Conservation (phyloP, 2,797 vertebrate genomes). For the Enteromius radiatus region DNA sequence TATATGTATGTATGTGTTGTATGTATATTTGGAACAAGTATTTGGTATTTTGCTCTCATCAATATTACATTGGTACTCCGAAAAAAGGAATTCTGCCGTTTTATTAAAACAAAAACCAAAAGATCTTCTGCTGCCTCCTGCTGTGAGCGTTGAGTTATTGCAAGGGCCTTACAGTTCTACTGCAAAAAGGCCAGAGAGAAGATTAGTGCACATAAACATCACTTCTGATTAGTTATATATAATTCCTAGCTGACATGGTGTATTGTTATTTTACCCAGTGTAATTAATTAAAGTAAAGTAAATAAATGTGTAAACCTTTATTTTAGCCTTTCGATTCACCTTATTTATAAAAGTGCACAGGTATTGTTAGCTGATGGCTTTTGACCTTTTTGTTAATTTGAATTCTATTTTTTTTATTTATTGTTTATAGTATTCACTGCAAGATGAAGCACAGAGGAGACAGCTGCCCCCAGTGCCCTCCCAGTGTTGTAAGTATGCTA, state of each 20-base stretch:
- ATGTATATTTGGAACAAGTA: neutral
- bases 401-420: constrained; percentile 7
- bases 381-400: neutral
- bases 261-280: neutral
- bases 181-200: neutral
- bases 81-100: constrained; percentile 2
- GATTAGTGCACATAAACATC: neutral
- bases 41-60: neutral
- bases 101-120: neutral
- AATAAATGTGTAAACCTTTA: neutral
- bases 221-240: neutral
- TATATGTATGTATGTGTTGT: neutral
- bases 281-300: neutral
- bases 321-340: neutral
- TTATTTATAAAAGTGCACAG: neutral
- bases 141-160: neutral
- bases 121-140: constrained; percentile 7
- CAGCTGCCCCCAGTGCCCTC: constrained; percentile 82
- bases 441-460: constrained; percentile 82
- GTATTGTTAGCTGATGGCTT: neutral
- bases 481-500: constrained; percentile 95
- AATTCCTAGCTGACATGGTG: neutral
- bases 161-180: neutral
- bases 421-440: constrained; percentile 77
- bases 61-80: neutral